Evolutionary conservation across 2,888 invertebrate genomes (phyloP).

Genomic region (Ypsolopha scabrella): DNA sequence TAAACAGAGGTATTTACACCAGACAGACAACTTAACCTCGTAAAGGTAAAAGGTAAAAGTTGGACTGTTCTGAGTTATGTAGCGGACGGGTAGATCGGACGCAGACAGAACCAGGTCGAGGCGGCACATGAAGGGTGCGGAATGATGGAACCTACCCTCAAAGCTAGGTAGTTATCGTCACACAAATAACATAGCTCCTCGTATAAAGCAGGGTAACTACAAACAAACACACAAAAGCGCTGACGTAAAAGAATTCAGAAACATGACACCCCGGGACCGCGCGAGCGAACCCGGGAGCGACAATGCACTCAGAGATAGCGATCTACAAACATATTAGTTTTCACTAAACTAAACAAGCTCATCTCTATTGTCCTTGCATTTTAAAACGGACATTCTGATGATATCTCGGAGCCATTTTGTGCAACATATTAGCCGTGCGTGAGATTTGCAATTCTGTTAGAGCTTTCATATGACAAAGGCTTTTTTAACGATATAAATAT

Average conservation of each 20-base stretch:
- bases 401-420: slow-evolving; percentile 7
- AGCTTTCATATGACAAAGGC: neutral
- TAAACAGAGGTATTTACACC: no score
- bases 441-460: neutral
- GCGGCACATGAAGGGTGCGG: no score
- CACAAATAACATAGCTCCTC: no score
- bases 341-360: slow-evolving; percentile 43
- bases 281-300: slow-evolving; percentile 26
- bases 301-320: slow-evolving; percentile 24
- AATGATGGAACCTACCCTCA: no score
- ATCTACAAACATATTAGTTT: slow-evolving; percentile 63
- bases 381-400: slow-evolving; percentile 2
- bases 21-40: no score
- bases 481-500: neutral
- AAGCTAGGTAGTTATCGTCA: no score
- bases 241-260: slow-evolving; percentile 15
- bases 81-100: no score
- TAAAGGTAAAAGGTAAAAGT: no score
- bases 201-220: no score
- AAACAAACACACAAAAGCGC: slow-evolving; percentile 5
- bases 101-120: no score
- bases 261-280: slow-evolving; percentile 22
- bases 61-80: no score
- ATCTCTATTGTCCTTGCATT: neutral
- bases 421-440: slow-evolving; percentile 6